A percentile compares a stretch with the other conserved stretches of the same genome.
Conservation (phyloP, 2,113 vertebrate species). For the Seriola dumerili region DNA sequence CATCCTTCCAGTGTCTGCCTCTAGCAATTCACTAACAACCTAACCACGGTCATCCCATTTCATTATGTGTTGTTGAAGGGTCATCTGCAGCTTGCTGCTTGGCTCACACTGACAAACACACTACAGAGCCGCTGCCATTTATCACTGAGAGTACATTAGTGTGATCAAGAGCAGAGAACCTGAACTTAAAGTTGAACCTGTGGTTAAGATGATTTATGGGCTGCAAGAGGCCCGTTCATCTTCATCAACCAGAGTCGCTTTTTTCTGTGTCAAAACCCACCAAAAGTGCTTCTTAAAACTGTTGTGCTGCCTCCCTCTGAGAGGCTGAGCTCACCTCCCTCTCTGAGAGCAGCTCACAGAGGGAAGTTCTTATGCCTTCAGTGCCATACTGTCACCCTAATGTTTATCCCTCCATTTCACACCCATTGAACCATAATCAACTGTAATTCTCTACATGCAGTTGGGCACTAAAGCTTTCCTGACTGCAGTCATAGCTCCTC, state of each 20-base stretch:
- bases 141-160: not conserved
- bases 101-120: not conserved
- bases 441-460: not conserved
- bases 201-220: not conserved
- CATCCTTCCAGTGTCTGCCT: not conserved
- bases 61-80: not conserved
- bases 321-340: not conserved
- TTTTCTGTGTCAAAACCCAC: constrained; percentile 12
- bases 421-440: constrained; percentile 16
- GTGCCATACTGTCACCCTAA: constrained; percentile 2
- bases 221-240: not conserved
- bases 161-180: not conserved
- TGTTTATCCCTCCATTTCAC: constrained; percentile 12
- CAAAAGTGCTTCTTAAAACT: not conserved
- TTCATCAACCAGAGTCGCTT: not conserved
- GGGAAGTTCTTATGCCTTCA: not conserved
- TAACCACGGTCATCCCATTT: not conserved
- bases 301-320: not conserved
- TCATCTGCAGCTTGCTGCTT: not conserved
- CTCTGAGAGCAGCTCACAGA: not conserved
- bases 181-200: not conserved
- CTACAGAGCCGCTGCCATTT: not conserved
- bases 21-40: not conserved
- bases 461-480: not conserved
- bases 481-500: not conserved